Evolutionary conservation across 2,797 vertebrate species (phyloP), one percentile per base, ranked within the genome.

Genomic region (Alauda arvensis): DNA sequence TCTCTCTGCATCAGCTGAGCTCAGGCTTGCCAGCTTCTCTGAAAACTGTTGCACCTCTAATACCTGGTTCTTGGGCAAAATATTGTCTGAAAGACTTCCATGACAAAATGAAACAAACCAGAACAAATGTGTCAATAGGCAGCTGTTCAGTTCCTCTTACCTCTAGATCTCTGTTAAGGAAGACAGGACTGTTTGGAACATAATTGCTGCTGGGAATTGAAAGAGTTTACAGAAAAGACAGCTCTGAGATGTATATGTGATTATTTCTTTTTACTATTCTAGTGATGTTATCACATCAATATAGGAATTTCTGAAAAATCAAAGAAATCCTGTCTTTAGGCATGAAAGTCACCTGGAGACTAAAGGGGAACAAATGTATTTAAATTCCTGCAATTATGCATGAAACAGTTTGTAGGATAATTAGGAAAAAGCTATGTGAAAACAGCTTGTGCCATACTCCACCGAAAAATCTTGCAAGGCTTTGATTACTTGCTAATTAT

Each of bases 401-500:
- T 91, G 70, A 89, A 86, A 79, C 83, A 52, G 78, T 53, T 83
- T 52, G 65, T 84, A 77, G 57, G 63, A 66, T 94, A 82, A 93
- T 91, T 88, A 93, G 86, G 63, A 31, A 60, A 87, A 71, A 90
- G 33, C 62, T 81, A 12, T 74, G 33, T 85, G 76, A 72, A 92
- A 92, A 65, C 83, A 84, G 82, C 83, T 88, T 60, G 81, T 94
- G 70, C 66, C 55, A 65, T 71, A 87, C 65, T 91, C 82, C 28
- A 31, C 78, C 25, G 48, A 91, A 95, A 74, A 82, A 83, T 77
- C 72, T 85, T 70, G 18, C 49, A 87, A 92, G 68, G 77, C 91
- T 92, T 93, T 95, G 87, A 94, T 93, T 95, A 57, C 75, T 76
- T 81, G 80, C 81, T 93, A 79, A 93, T 93, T 95, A 87, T 93